These are phyloP conservation scores for Dascillus cervinus DNA, from an alignment of 2,888 invertebrate genomes.

Conservation along the genomic window DNA sequence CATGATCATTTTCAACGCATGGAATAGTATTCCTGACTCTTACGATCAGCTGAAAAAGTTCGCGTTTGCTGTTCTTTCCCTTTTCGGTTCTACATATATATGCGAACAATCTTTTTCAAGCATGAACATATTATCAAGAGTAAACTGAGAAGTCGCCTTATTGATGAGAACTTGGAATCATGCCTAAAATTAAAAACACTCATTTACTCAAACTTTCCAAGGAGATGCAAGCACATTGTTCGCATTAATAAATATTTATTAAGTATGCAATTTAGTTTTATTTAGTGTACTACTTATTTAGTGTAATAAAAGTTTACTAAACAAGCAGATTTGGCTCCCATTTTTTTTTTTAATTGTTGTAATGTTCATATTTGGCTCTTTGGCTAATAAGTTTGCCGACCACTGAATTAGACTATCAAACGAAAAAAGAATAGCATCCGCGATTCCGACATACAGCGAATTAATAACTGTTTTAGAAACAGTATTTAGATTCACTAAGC, in stretches of 20 bases:
- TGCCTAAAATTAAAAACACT: slow-evolving; percentile 2
- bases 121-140: slow-evolving; percentile 11
- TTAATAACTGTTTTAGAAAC: too few species aligned
- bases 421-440: too few species aligned
- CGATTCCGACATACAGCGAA: too few species aligned
- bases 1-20: slow-evolving; percentile 20
- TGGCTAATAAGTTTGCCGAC: too few species aligned
- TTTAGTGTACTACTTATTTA: too few species aligned
- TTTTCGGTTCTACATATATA: slow-evolving; percentile 16
- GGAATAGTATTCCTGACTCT: slow-evolving; percentile 29
- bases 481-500: too few species aligned
- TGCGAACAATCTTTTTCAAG: slow-evolving; percentile 19
- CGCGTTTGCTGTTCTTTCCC: slow-evolving; percentile 17
- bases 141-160: slow-evolving; percentile 12
- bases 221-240: slow-evolving; percentile 3
- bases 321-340: too few species aligned
- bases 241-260: slow-evolving; percentile 1
- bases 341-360: too few species aligned
- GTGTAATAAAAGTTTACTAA: too few species aligned
- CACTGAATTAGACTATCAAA: too few species aligned
- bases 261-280: too few species aligned
- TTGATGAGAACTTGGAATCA: slow-evolving; percentile 1
- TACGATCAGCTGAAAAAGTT: slow-evolving; percentile 23
- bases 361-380: too few species aligned
- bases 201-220: slow-evolving; percentile 3